A percentile compares a stretch with the other conserved stretches of the same genome.
phyloP scores from a whole-genome alignment of 2,888 invertebrate genomes.

The Sinodicranocentrus sp. region DNA sequence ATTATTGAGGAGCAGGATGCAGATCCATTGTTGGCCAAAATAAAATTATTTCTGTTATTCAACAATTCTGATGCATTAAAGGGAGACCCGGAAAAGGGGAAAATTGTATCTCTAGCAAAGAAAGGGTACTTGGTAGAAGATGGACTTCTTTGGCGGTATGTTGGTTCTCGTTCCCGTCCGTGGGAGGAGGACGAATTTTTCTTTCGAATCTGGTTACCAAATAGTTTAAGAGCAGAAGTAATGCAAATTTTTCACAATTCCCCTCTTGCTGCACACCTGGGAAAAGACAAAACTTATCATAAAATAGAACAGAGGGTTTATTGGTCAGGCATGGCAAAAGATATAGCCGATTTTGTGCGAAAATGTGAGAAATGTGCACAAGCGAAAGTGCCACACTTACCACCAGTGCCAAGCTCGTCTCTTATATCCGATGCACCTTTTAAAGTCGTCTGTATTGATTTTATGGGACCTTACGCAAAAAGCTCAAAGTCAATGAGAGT shows the following conservation, averaged over 20 bases:
- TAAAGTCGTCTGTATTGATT: conserved; percentile 31
- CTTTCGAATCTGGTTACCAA: conserved; percentile 62
- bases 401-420: neutral
- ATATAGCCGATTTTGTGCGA: too few species aligned
- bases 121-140: conserved; percentile 21
- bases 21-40: conserved; percentile 27
- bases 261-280: conserved; percentile 51
- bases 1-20: conserved; percentile 33
- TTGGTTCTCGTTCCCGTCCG: conserved; percentile 47
- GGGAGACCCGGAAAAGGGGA: too few species aligned
- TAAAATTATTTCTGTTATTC: too few species aligned
- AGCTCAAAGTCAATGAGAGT: conserved; percentile 24
- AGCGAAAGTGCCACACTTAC: conserved; percentile 19
- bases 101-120: neutral
- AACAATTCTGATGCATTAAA: too few species aligned
- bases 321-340: conserved; percentile 41
- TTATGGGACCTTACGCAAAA: conserved; percentile 63
- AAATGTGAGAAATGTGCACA: conserved; percentile 25
- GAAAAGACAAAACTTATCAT: conserved; percentile 42
- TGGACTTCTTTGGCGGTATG: conserved; percentile 25
- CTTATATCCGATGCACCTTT: conserved; percentile 20
- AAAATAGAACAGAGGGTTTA: conserved; percentile 51
- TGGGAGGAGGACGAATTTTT: conserved; percentile 56
- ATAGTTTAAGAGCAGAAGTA: conserved; percentile 8
- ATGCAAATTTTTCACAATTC: conserved; percentile 57